Conservation (phyloP, 1,140 invertebrate genomes). For the Habropoda laboriosa region DNA sequence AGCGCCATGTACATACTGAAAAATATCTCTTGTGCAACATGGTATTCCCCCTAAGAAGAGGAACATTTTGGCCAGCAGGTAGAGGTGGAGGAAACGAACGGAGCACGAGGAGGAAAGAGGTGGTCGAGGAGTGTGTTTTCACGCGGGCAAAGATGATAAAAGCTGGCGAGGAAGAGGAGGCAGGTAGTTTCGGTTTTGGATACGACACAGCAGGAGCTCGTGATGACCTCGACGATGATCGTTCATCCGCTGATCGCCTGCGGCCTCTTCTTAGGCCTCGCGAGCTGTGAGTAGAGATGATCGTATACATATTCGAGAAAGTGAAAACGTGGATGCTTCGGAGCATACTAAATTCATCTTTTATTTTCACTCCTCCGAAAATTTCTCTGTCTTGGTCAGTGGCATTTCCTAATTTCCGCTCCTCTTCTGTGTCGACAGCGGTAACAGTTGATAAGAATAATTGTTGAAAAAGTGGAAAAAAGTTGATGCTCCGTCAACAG, state of each 20-base stretch:
- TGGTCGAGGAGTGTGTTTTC: background rate
- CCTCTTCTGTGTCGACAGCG: no score
- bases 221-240: constrained; percentile 55
- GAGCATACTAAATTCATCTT: background rate
- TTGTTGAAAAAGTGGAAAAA: no score
- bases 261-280: constrained; percentile 53
- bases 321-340: constrained; percentile 54
- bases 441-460: no score
- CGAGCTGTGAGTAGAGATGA: constrained; percentile 59
- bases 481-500: no score
- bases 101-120: background rate
- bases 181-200: constrained; percentile 71
- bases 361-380: no score
- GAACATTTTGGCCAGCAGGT: no score
- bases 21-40: no score
- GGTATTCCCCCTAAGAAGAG: no score
- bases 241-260: constrained; percentile 57
- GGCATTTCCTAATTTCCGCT: no score
- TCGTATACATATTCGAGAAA: constrained; percentile 55
- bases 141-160: constrained; percentile 77
- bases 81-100: background rate
- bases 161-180: constrained; percentile 65
- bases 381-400: background rate
- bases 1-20: no score
- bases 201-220: constrained; percentile 52